Evolutionary conservation across 2,113 vertebrate genomes (phyloP), one percentile per base, ranked within the genome.

Genomic region (Semicossyphus pulcher): DNA sequence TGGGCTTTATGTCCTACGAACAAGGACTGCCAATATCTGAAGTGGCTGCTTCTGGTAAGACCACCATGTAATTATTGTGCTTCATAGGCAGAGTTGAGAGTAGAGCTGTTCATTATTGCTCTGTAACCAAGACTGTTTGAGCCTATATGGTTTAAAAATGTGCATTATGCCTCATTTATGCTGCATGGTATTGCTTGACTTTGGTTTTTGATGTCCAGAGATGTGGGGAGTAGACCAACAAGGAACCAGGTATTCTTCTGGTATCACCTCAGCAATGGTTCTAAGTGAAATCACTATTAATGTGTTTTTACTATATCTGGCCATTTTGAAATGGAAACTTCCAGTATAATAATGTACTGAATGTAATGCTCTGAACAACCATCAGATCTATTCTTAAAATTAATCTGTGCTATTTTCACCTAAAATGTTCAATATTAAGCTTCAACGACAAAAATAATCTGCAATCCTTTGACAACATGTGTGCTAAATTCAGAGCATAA

Each of bases 1-100:
- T 93, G 70, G 92, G 92, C n/a, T 93, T 92, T 41, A 93, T 93
- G 92, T 91, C 92, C 1, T 87, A 90, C 4, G 91, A 93, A 59
- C 92, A 93, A 80, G 92, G 92, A 57, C 51, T 92, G 60, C 85
- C 87, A 20, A 93, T 93, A 80, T 90, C 91, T 45, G 86, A 91
- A 59, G 92, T 93, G 45, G 92, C 92, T 51, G 92, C 86, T n/a
- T 77, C 92, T 54, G 92, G 92, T 92, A 78, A 80, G 83, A 73
- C 16, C 37, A 41, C 9, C 9, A 45, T 7, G 10, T 20, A 14
- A 8, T 15, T 37, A 44, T 20, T 7, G 18, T 18, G 20, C 8
- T 10, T 37, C 11, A 8, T 3, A 8, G 18, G 20, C 18, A 44
- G 18, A 44, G 41, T 7, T 44, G 41, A 44, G 7, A 41, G 39